These are phyloP conservation scores for Aulostomus chinensis DNA, from an alignment of 2,797 vertebrate species.

Conservation along the genomic window DNA sequence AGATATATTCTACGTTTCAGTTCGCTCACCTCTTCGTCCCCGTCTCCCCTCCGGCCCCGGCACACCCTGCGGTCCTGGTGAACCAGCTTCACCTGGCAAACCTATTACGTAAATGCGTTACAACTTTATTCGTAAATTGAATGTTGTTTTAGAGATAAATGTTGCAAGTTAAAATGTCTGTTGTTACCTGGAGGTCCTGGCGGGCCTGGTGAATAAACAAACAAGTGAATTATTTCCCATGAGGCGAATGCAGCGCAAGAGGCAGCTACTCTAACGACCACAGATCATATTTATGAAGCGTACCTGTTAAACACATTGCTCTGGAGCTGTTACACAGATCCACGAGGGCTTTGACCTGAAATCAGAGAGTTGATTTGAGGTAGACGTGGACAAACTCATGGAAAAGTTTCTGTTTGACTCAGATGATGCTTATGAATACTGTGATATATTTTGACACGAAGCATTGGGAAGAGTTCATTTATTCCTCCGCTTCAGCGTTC, in stretches of 20 bases:
- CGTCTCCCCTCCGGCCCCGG: conserved; percentile 81
- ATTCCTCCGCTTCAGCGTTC: too few species aligned
- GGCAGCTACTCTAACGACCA: neutral
- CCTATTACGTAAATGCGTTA: conserved; percentile 33
- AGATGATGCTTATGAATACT: too few species aligned
- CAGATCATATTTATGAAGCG: neutral
- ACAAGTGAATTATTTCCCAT: neutral
- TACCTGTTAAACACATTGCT: conserved; percentile 89
- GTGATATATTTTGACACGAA: too few species aligned
- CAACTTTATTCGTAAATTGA: neutral
- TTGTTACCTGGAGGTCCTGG: conserved; percentile 88
- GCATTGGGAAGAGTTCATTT: too few species aligned
- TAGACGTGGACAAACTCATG: too few species aligned
- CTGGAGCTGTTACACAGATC: conserved; percentile 88
- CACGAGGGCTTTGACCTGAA: conserved; percentile 83
- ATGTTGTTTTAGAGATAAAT: neutral
- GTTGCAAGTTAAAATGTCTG: neutral
- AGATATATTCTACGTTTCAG: too few species aligned
- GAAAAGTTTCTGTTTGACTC: too few species aligned
- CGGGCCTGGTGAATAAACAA: conserved; percentile 72
- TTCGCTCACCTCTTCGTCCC: conserved; percentile 83
- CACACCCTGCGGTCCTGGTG: conserved; percentile 81
- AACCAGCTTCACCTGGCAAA: conserved; percentile 70
- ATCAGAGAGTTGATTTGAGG: too few species aligned
- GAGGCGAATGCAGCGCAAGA: neutral